Evolutionary conservation across 2,797 vertebrate genomes (phyloP).

Genomic region (Paratrypauchen microcephalus): DNA sequence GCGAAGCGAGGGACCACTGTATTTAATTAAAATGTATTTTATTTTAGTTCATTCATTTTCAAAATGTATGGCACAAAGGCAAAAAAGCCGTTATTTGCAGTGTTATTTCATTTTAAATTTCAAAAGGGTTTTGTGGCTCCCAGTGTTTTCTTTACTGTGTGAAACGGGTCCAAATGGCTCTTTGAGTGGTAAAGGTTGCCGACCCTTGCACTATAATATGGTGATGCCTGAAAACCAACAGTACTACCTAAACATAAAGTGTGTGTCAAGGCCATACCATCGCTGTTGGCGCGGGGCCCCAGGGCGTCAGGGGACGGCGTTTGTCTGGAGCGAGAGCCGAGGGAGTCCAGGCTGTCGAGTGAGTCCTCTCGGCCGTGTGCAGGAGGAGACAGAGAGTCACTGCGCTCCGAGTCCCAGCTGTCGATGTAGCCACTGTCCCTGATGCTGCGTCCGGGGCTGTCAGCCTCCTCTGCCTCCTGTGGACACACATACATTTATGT

Average conservation of each 20-base stretch:
- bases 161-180: too few relatives aligned
- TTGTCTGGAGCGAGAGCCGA: constrained; percentile 93
- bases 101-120: too few relatives aligned
- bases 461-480: constrained; percentile 89
- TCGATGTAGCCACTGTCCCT: constrained; percentile 98
- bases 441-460: constrained; percentile 89
- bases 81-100: too few relatives aligned
- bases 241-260: neutral
- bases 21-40: too few relatives aligned
- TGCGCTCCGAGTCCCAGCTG: constrained; percentile 97
- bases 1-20: too few relatives aligned
- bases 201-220: too few relatives aligned
- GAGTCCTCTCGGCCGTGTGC: constrained; percentile 94
- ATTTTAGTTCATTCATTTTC: too few relatives aligned
- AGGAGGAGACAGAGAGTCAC: constrained; percentile 92
- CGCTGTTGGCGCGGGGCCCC: constrained; percentile 90
- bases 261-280: constrained; percentile 81
- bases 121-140: too few relatives aligned
- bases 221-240: too few relatives aligned
- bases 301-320: constrained; percentile 96
- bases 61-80: too few relatives aligned
- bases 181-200: too few relatives aligned
- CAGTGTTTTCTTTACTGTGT: too few relatives aligned
- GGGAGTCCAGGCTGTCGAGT: constrained; percentile 98
- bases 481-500: neutral